Conservation (phyloP, 30 jellyfish, hydroid and myxozoan species). For the Aurelia aurita complex sp. Pacific region DNA sequence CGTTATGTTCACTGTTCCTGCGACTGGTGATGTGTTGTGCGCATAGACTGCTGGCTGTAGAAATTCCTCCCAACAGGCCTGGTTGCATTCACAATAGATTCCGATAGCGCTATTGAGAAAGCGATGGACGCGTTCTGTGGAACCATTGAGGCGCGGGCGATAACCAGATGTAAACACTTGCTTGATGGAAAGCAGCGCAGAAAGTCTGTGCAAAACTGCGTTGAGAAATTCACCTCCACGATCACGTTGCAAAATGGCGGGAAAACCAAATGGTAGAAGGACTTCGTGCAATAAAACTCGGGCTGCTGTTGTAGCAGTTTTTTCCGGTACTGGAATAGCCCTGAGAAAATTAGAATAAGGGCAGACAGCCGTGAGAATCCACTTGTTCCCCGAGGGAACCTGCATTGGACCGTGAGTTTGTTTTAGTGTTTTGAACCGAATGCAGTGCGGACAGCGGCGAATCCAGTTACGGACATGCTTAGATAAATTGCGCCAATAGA, state of each 20-base stretch:
- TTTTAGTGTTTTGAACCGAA: too few species aligned
- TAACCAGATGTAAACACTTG: slow-evolving; percentile 29
- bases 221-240: too few species aligned
- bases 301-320: too few species aligned
- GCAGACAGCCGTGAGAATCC: too few species aligned
- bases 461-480: slow-evolving; percentile 49
- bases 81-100: slow-evolving; percentile 19
- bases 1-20: slow-evolving; percentile 20
- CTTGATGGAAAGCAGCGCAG: neutral
- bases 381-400: too few species aligned
- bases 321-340: too few species aligned
- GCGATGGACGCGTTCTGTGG: slow-evolving; percentile 60
- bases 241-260: too few species aligned
- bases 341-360: too few species aligned
- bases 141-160: slow-evolving; percentile 46
- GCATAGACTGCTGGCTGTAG: slow-evolving; percentile 63
- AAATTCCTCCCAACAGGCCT: slow-evolving; percentile 29
- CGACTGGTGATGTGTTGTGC: slow-evolving; percentile 42
- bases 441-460: too few species aligned
- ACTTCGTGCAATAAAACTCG: too few species aligned
- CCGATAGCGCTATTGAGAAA: slow-evolving; percentile 44
- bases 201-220: slow-evolving; percentile 15
- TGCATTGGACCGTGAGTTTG: too few species aligned
- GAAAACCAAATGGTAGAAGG: too few species aligned
- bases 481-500: slow-evolving; percentile 45